Base-by-base conservation (phyloP, 2,113 vertebrate species). In the Ammospiza caudacuta region DNA sequence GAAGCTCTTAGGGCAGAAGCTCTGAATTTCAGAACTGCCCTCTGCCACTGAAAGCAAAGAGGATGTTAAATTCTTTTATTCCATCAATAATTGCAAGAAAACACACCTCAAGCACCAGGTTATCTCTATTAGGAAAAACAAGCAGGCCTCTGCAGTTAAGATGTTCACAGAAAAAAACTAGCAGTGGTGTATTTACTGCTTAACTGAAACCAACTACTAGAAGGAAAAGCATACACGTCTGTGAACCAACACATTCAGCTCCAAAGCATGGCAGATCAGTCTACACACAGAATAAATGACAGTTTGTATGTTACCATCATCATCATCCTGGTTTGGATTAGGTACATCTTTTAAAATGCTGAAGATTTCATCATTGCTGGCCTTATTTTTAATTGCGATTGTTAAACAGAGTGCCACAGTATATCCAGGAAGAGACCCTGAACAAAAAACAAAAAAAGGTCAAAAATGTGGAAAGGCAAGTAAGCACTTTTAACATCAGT, bases 241-340 rank as follows among this genome's bases (percentile, higher is more conserved):
- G 21, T 80, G 76, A 57, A 54, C 3, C 11, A 82, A 31, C 33
- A 91, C n/a, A 78, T 11, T 31, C 33, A 67, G 22, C 35, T 54
- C 9, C 18, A 77, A 46, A 92, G n/a, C 31, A 62, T 1, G 9
- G 35, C 11, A 75, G 28, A 49, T 24, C 27, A 63, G 39, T 28
- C 46, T 33, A 58, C 12, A 44, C 39, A 57, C 6, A 57, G 22
- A 68, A 64, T 16, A 52, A 85, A 44, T 9, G 6, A 69, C 9
- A 35, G 52, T 28, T 49, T 67, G 22, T 49, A 80, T 44, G 70
- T 96, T 94, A 99, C 99, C 99, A 18, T 99, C 99, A 25, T 99
- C 99, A 5, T 99, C 99, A 41, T 99, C 99, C 95, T 99, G 99
- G 96, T 99, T 99, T 75, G 99, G 99, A 97, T 99, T 99, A 77